These are phyloP conservation scores for Plectrocnemia conspersa DNA, from an alignment of 1,140 invertebrate genomes.

Conservation along the genomic window DNA sequence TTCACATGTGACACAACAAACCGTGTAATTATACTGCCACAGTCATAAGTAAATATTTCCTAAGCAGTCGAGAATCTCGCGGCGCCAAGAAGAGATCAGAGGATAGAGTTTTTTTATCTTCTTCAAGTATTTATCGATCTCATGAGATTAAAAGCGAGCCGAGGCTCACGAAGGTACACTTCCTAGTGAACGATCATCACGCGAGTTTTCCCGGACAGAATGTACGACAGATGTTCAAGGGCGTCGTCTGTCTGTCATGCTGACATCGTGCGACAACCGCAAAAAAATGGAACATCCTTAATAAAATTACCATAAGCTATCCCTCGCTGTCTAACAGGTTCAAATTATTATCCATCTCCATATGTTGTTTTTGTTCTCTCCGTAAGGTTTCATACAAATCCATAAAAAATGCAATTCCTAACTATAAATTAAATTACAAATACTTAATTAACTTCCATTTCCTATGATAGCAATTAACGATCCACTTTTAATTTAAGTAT, in stretches of 20 bases:
- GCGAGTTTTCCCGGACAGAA: background rate
- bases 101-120: background rate
- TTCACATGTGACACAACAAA: constrained; percentile 6
- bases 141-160: background rate
- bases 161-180: background rate
- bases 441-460: too few relatives aligned
- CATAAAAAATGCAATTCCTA: too few relatives aligned
- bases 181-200: background rate
- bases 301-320: background rate
- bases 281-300: background rate
- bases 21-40: background rate
- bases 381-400: too few relatives aligned
- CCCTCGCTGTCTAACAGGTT: background rate
- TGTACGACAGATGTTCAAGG: background rate
- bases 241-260: background rate
- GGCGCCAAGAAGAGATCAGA: background rate
- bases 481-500: too few relatives aligned
- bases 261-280: background rate
- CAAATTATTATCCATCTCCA: too few relatives aligned
- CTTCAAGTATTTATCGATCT: background rate
- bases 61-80: background rate
- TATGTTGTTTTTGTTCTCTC: too few relatives aligned
- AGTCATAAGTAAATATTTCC: too few relatives aligned
- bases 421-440: too few relatives aligned
- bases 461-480: too few relatives aligned